Conservation (phyloP, 2,113 vertebrate species). For the Nycticebus coucang region DNA sequence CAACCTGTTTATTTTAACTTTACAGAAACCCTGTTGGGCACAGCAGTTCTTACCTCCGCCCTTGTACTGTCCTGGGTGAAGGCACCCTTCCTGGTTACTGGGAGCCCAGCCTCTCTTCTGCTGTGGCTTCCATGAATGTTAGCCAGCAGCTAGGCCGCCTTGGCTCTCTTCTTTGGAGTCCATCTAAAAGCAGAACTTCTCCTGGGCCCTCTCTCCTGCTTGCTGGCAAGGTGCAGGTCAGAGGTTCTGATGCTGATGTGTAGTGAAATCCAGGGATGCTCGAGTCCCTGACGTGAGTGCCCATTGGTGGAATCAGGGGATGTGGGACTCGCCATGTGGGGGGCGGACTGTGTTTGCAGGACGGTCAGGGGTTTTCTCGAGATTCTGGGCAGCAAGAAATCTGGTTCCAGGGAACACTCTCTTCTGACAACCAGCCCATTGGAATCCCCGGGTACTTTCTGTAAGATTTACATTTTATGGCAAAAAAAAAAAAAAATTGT, state of each 20-base stretch:
- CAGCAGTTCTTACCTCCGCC: background rate
- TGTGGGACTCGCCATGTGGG: background rate
- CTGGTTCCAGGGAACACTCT: background rate
- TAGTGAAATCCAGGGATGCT: background rate
- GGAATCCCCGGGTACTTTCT: background rate
- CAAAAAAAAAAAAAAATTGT: background rate
- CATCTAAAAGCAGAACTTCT: background rate
- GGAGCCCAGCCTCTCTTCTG: background rate
- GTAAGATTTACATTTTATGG: background rate
- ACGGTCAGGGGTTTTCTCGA: background rate
- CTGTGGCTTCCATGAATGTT: background rate
- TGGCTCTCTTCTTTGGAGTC: background rate
- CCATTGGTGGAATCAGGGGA: background rate
- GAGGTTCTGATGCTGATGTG: conserved; percentile 42
- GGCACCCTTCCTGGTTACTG: background rate
- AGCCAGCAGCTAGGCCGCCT: background rate
- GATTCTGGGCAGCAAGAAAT: background rate
- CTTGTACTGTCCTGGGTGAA: background rate
- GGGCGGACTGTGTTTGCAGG: background rate
- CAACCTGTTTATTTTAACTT: background rate
- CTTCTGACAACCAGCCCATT: background rate
- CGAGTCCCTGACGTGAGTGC: background rate
- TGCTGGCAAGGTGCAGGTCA: conserved; percentile 51
- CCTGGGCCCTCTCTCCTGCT: background rate
- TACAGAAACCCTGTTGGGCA: background rate